These are phyloP conservation scores for Cabera pusaria DNA, from an alignment of 2,888 invertebrate species.

Conservation along the genomic window DNA sequence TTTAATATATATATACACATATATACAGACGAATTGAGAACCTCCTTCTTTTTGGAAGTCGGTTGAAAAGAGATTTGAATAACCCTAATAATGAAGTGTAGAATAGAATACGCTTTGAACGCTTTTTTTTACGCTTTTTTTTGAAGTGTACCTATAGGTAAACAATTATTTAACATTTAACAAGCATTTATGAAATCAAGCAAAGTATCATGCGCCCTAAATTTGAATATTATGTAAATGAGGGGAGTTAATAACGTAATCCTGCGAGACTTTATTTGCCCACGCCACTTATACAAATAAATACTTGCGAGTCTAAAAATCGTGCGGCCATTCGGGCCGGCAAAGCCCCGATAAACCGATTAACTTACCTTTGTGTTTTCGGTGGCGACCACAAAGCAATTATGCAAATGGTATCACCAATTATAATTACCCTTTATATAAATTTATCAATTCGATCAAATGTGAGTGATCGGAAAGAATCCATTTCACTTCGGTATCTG, in stretches of 20 bases:
- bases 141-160: too few species aligned
- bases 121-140: too few species aligned
- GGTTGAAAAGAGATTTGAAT: too few species aligned
- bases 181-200: neutral
- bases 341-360: conserved; percentile 32
- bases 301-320: conserved; percentile 24
- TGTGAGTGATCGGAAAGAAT: conserved; percentile 21
- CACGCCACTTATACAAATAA: conserved; percentile 26
- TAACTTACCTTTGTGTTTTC: conserved; percentile 34
- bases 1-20: too few species aligned
- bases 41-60: too few species aligned
- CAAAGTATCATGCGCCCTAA: conserved; percentile 4
- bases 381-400: conserved; percentile 38
- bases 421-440: conserved; percentile 23
- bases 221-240: conserved; percentile 14
- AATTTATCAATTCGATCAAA: conserved; percentile 17
- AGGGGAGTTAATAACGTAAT: conserved; percentile 23
- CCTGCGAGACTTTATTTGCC: conserved; percentile 20
- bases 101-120: too few species aligned
- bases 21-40: too few species aligned
- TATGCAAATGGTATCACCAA: conserved; percentile 36
- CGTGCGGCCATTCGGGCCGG: conserved; percentile 9
- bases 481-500: conserved; percentile 7
- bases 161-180: too few species aligned
- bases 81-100: too few species aligned